Percentiles rank a stretch among this genome's conserved stretches.
Conservation (phyloP, 2,797 vertebrate species). For the Smutsia gigantea region DNA sequence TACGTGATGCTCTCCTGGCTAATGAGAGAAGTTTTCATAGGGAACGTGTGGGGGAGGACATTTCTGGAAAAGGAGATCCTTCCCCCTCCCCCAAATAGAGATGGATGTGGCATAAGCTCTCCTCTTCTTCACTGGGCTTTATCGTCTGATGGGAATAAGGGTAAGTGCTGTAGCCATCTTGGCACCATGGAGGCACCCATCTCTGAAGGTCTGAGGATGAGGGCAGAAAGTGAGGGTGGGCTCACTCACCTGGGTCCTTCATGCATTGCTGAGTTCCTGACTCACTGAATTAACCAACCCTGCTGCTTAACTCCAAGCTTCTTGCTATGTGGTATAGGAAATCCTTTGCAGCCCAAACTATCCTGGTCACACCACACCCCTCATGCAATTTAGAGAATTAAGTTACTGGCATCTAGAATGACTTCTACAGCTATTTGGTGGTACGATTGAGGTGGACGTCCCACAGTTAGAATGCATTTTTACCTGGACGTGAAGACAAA, state of each 20-base stretch:
- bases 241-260: neutral
- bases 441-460: neutral
- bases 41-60: neutral
- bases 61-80: neutral
- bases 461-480: neutral
- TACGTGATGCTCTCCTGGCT: neutral
- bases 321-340: neutral
- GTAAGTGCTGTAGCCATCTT: neutral
- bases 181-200: neutral
- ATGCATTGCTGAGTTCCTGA: neutral
- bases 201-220: neutral
- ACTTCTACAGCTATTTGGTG: neutral
- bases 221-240: neutral
- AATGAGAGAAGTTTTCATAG: neutral
- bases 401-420: neutral
- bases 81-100: neutral
- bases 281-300: neutral
- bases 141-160: neutral
- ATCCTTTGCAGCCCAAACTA: neutral
- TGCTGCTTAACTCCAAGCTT: neutral
- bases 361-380: neutral
- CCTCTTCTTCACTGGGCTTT: neutral
- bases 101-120: neutral
- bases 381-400: neutral
- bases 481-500: neutral